Evolutionary conservation across 2,797 vertebrate species (phyloP), one percentile per base, ranked within the genome.

Genomic region (Centroberyx gerrardi): DNA sequence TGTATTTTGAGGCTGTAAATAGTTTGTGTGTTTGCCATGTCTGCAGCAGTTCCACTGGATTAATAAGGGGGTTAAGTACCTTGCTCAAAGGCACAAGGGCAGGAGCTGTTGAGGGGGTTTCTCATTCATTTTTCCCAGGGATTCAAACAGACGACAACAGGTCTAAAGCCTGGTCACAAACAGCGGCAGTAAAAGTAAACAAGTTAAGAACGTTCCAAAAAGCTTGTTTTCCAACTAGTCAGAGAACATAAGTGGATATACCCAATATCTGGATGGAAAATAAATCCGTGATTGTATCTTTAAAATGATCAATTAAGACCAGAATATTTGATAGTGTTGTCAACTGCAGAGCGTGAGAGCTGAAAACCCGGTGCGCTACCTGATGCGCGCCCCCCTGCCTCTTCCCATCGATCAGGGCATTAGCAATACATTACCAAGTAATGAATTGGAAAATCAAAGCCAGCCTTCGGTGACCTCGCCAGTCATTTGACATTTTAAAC

Each of bases 401-500:
- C 46, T 61, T 56, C 61, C 28, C 56, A 81, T 86, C 15, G 78
- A 86, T 74, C 58, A 68, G 63, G 3, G 40, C 63, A 86, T 83
- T 84, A 88, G 74, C 59, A 52, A 76, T 78, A 68, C 69, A 59
- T 63, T 14, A 0, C 56, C 56, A 59, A 78, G 54, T 80, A 87
- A 85, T 80, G 67, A 76, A 84, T 36, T 68, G 64, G 70, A 73
- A 85, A 86, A 80, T 84, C 75, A 64, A 72, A 75, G 66, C 68
- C 52, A 36, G 53, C 60, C 70, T 76, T 74, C 62, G 46, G 59
- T 68, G 69, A 65, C 81, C 76, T 70, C n/a, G 2, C 40, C 61
- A 58, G 29, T 72, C 76, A 59, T 88, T 69, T 85, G 78, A 87
- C 72, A 88, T 87, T 87, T 82, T 62, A 74, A 80, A 87, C 60